phyloP scores from a whole-genome alignment of 1,140 invertebrate genomes.

The Nasonia longicornis region DNA sequence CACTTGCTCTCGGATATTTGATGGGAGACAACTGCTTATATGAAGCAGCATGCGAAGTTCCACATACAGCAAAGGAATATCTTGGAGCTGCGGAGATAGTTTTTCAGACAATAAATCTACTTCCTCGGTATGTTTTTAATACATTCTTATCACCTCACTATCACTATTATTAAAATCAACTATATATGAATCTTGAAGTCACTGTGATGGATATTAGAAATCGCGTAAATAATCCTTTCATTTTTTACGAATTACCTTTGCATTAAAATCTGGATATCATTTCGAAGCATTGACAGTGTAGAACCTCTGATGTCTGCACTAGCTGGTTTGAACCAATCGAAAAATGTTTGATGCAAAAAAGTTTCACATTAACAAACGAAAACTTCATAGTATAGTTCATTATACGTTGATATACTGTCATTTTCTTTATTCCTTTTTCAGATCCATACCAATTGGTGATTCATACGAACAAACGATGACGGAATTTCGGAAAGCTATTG shows the following conservation, averaged over 20 bases:
- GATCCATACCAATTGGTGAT: conserved; percentile 52
- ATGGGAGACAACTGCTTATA: conserved; percentile 83
- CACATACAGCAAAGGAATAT: conserved; percentile 79
- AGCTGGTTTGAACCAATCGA: neutral
- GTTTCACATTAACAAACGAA: neutral
- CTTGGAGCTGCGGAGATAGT: conserved; percentile 80
- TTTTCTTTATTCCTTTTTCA: conserved; percentile 42
- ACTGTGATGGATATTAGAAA: neutral
- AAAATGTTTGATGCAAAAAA: conserved; percentile 5
- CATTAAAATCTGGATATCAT: neutral
- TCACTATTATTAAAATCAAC: neutral
- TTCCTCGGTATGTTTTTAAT: conserved; percentile 72
- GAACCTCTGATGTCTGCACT: neutral
- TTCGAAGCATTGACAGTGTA: no score
- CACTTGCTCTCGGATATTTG: conserved; percentile 77
- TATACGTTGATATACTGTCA: neutral
- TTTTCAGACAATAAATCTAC: conserved; percentile 76
- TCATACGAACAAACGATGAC: conserved; percentile 63
- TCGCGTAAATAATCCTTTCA: neutral
- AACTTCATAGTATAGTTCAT: neutral
- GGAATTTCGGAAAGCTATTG: conserved; percentile 64
- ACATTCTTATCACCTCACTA: conserved; percentile 18
- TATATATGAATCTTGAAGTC: neutral
- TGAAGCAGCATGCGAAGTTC: conserved; percentile 80
- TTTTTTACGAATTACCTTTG: neutral